A percentile compares a stretch with the other conserved stretches of the same genome.
phyloP scores from a whole-genome alignment of 2,113 vertebrate genomes.

The Sinosuthora webbiana region DNA sequence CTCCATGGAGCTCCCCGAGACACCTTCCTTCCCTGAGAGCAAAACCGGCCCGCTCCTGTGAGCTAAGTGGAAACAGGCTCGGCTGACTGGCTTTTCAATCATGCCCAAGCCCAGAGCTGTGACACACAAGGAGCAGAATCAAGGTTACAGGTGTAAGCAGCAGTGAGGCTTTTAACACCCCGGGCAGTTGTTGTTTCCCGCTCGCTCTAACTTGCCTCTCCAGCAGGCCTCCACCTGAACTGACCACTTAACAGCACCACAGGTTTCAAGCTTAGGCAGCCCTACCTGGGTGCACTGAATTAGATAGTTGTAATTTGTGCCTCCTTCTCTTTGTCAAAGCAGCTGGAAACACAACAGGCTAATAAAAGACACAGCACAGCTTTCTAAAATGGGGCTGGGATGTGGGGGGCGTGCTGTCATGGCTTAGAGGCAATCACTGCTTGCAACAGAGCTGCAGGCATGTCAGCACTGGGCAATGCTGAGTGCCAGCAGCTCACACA shows the following conservation, averaged over 20 bases:
- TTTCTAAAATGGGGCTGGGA: background rate
- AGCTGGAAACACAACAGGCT: constrained; percentile 2
- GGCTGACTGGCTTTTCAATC: constrained; percentile 40
- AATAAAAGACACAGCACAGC: background rate
- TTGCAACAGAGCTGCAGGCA: background rate
- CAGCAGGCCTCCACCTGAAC: background rate
- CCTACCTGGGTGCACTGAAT: background rate
- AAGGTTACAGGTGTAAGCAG: constrained; percentile 11
- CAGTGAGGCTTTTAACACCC: constrained; percentile 32
- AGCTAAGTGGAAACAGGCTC: constrained; percentile 35
- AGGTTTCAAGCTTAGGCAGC: constrained; percentile 21
- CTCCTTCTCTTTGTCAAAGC: background rate
- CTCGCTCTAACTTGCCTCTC: background rate
- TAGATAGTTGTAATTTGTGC: background rate
- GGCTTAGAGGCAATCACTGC: background rate
- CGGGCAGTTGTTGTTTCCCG: constrained; percentile 29
- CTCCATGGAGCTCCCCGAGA: background rate
- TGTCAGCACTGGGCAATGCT: background rate
- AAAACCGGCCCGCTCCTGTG: background rate
- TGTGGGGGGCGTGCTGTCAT: background rate
- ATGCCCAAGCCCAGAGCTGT: constrained; percentile 19
- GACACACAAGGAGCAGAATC: background rate
- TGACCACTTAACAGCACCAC: constrained; percentile 17
- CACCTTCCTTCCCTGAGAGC: background rate
- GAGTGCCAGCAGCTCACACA: background rate